Evolutionary conservation across 2,888 invertebrate genomes (phyloP).

Genomic region (Drosophila sordidula): DNA sequence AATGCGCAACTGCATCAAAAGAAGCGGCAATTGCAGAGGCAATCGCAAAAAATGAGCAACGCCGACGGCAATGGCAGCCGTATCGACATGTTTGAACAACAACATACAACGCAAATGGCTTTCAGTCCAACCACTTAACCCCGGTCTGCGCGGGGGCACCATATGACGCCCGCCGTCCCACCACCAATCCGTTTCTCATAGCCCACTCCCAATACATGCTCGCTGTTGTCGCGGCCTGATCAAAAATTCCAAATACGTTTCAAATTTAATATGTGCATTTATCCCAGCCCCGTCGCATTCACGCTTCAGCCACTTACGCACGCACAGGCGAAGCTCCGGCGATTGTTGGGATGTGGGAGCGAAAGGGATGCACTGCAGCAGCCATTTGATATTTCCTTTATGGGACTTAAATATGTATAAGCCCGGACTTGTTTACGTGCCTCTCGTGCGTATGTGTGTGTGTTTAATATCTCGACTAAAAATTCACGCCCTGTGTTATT

Average conservation of each 20-base stretch:
- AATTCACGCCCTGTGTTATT: slow-evolving; percentile 72
- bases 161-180: slow-evolving; percentile 47
- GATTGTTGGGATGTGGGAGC: slow-evolving; percentile 23
- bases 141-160: slow-evolving; percentile 31
- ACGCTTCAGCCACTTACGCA: slow-evolving; percentile 28
- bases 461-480: slow-evolving; percentile 65
- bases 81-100: slow-evolving; percentile 17
- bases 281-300: slow-evolving; percentile 47
- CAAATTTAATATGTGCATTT: slow-evolving; percentile 81
- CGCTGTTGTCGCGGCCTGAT: slow-evolving; percentile 61
- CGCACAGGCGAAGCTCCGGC: slow-evolving; percentile 21
- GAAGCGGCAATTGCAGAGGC: neutral
- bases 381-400: slow-evolving; percentile 72
- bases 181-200: slow-evolving; percentile 26
- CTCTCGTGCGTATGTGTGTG: slow-evolving; percentile 3
- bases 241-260: slow-evolving; percentile 82
- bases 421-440: slow-evolving; percentile 67
- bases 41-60: slow-evolving; percentile 16
- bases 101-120: slow-evolving; percentile 42
- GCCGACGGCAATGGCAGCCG: slow-evolving; percentile 36
- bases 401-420: slow-evolving; percentile 80
- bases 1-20: slow-evolving; percentile 34
- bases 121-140: slow-evolving; percentile 35
- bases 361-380: slow-evolving; percentile 53
- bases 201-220: slow-evolving; percentile 24